Evolutionary conservation across 2,888 invertebrate genomes (phyloP).

Genomic region (Eupithecia pulchellata): DNA sequence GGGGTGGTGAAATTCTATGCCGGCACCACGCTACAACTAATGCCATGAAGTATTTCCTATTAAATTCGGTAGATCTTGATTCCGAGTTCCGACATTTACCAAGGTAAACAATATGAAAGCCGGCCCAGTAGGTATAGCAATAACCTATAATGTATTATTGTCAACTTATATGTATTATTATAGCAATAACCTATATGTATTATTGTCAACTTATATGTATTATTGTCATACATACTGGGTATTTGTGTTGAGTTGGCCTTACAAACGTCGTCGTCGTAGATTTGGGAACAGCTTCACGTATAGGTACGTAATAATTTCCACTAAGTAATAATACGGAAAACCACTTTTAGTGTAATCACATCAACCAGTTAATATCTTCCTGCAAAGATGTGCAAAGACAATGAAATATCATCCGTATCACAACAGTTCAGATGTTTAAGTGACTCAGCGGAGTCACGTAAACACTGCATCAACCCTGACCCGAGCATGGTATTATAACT

Average conservation of each 20-base stretch:
- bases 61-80: neutral
- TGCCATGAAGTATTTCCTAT: neutral
- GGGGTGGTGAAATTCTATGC: too few relatives aligned
- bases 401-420: neutral
- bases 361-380: neutral
- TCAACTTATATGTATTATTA: too few relatives aligned
- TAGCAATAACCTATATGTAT: too few relatives aligned
- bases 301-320: neutral
- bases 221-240: neutral
- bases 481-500: neutral
- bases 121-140: neutral
- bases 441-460: neutral
- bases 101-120: constrained; percentile 6
- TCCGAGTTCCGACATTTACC: constrained; percentile 1
- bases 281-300: neutral
- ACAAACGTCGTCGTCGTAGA: neutral
- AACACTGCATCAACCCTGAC: neutral
- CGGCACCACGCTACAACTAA: too few relatives aligned
- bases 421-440: neutral
- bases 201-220: too few relatives aligned
- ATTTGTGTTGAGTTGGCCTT: neutral
- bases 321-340: neutral
- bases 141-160: too few relatives aligned
- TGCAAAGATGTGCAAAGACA: neutral
- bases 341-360: neutral